A percentile compares a stretch with the other conserved stretches of the same genome.
Evolutionary conservation across 2,888 invertebrate genomes (phyloP).

Genomic region (Colletes collaris): DNA sequence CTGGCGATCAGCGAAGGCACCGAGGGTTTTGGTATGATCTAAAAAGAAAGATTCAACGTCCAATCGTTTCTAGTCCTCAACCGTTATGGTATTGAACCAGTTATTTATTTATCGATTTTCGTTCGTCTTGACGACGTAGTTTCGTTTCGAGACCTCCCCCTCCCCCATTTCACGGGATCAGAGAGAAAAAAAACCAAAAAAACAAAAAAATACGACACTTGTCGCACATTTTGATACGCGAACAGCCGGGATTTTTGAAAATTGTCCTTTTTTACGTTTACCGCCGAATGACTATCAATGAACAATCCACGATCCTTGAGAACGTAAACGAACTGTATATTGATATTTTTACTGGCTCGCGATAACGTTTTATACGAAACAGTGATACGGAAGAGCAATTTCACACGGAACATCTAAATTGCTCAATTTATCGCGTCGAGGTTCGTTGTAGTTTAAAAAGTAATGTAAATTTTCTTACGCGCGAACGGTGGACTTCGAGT

Average conservation of each 20-base stretch:
- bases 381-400: slow-evolving; percentile 57
- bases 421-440: slow-evolving; percentile 62
- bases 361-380: slow-evolving; percentile 62
- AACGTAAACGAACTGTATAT: slow-evolving; percentile 29
- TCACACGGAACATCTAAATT: slow-evolving; percentile 51
- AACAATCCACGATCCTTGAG: slow-evolving; percentile 50
- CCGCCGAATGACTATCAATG: slow-evolving; percentile 54
- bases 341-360: slow-evolving; percentile 54
- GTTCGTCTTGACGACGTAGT: slow-evolving; percentile 6
- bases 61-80: slow-evolving; percentile 45
- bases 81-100: slow-evolving; percentile 15
- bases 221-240: slow-evolving; percentile 60
- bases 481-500: slow-evolving; percentile 29
- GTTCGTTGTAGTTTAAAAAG: slow-evolving; percentile 48
- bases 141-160: slow-evolving; percentile 8
- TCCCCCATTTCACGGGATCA: slow-evolving; percentile 6
- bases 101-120: slow-evolving; percentile 44
- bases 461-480: slow-evolving; percentile 54
- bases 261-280: slow-evolving; percentile 34
- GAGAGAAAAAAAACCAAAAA: background rate
- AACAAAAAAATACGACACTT: slow-evolving; percentile 20
- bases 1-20: slow-evolving; percentile 97
- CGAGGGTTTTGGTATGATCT: slow-evolving; percentile 94
- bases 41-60: slow-evolving; percentile 64
- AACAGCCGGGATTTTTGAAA: slow-evolving; percentile 33